Base-by-base conservation (phyloP, 2,113 vertebrate genomes). In the Tapirus terrestris region DNA sequence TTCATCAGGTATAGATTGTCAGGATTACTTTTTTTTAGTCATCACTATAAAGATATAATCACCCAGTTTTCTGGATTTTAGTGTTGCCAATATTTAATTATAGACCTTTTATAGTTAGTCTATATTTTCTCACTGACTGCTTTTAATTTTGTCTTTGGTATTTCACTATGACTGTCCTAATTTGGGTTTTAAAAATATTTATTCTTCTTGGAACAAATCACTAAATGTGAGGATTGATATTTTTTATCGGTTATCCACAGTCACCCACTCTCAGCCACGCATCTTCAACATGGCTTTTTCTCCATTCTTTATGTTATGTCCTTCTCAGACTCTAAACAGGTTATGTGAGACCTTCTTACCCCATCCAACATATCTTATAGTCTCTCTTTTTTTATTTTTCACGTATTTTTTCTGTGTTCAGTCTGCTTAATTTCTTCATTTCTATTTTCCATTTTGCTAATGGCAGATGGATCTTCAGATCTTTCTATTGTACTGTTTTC, bases 101-200 rank as follows among this genome's bases (percentile, higher is more conserved):
- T 25, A 61, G 33, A 43, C 17, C n/a, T 73, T 25, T 92, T 58
- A 58, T 7, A 76, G 8, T 65, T 48, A 73, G 9, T 68, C 65
- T 76, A 6, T 61, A 45, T 76, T 76, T 88, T 75, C 51, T 88
- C 23, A 63, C 20, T 80, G 25, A 56, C 20, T 85, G 43, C 23
- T 90, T 84, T 70, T 89, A 89, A 33, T 80, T 90, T 93, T 89
- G n/a, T 53, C 21, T 48, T 93, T 85, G 53, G 2, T 45, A 56
- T 89, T 93, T 89, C 65, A 70, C 56, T 72, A 31, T 31, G 8
- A 25, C 31, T 3, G 67, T 39, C 10, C n/a, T 68, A 70, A 84
- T 61, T 72, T 70, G 56, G 6, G 9, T 65, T 79, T 90, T 48
- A 3, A 12, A 84, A 68, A 51, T 89, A 67, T 67, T 75, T 92